phyloP scores from a whole-genome alignment of 1,140 invertebrate species.

The Eriosoma lanigerum region DNA sequence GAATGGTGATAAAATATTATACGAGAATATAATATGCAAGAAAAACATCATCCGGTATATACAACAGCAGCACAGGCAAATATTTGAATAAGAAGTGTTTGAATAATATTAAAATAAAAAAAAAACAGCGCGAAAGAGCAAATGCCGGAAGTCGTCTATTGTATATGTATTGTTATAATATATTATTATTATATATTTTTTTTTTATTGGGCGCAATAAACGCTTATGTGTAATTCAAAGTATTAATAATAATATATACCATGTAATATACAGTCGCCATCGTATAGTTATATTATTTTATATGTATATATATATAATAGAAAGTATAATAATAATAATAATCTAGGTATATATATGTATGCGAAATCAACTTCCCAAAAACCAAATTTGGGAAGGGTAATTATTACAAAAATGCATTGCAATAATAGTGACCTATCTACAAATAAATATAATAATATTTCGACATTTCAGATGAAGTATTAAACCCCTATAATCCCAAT shows the following conservation, averaged over 20 bases:
- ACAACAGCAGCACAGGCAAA: constrained; percentile 13
- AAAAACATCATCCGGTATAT: constrained; percentile 41
- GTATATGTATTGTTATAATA: constrained; percentile 9
- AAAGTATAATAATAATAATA: too few relatives aligned
- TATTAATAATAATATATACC: neutral
- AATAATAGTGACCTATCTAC: too few relatives aligned
- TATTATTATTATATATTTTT: neutral
- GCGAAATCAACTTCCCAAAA: neutral
- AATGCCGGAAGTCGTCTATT: constrained; percentile 47
- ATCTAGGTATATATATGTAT: constrained; percentile 6
- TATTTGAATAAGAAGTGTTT: constrained; percentile 46
- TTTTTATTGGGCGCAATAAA: constrained; percentile 40
- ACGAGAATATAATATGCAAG: constrained; percentile 42
- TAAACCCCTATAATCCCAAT: too few relatives aligned
- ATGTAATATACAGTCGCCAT: neutral
- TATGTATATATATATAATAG: neutral
- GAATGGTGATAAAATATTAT: constrained; percentile 44
- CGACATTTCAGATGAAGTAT: too few relatives aligned
- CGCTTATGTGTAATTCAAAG: neutral
- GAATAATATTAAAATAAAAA: constrained; percentile 42
- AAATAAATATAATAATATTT: too few relatives aligned
- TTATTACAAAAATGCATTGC: too few relatives aligned
- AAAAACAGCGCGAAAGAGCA: constrained; percentile 29
- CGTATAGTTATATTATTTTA: neutral
- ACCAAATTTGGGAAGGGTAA: too few relatives aligned